Conservation (phyloP, 1,140 invertebrate genomes). For the Drosophila melanica region DNA sequence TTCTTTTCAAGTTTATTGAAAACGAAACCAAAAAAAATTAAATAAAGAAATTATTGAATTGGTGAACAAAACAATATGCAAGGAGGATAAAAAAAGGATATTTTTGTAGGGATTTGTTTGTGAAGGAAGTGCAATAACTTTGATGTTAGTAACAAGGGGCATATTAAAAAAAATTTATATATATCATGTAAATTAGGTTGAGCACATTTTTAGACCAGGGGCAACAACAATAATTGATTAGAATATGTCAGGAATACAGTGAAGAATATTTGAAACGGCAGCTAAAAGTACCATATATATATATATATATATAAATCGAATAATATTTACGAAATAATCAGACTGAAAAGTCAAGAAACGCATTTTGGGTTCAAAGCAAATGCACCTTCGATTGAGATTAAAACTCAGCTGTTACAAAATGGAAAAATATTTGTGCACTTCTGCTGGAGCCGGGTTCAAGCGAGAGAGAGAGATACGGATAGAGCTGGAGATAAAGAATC, state of each 20-base stretch:
- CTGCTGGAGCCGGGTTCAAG: conserved; percentile 36
- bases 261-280: too few species aligned
- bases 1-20: conserved; percentile 12
- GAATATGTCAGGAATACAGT: background rate
- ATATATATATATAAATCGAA: conserved; percentile 2
- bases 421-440: conserved; percentile 63
- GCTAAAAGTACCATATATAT: too few species aligned
- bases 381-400: conserved; percentile 41
- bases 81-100: background rate
- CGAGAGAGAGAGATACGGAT: background rate
- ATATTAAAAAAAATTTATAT: too few species aligned
- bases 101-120: background rate
- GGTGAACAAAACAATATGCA: conserved; percentile 28
- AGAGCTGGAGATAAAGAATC: background rate
- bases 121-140: conserved; percentile 2
- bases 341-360: conserved; percentile 35
- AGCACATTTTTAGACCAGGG: background rate
- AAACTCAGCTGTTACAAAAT: conserved; percentile 10
- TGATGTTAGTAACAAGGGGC: background rate
- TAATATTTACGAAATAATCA: conserved; percentile 4
- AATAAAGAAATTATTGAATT: conserved; percentile 18
- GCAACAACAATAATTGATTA: conserved; percentile 6
- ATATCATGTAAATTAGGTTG: conserved; percentile 1
- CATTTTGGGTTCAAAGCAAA: conserved; percentile 44
- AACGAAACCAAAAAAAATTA: conserved; percentile 12